A percentile compares a stretch with the other conserved stretches of the same genome.
These are phyloP conservation scores for Tortrix viridana DNA, from an alignment of 2,888 invertebrate genomes.

Conservation along the genomic window DNA sequence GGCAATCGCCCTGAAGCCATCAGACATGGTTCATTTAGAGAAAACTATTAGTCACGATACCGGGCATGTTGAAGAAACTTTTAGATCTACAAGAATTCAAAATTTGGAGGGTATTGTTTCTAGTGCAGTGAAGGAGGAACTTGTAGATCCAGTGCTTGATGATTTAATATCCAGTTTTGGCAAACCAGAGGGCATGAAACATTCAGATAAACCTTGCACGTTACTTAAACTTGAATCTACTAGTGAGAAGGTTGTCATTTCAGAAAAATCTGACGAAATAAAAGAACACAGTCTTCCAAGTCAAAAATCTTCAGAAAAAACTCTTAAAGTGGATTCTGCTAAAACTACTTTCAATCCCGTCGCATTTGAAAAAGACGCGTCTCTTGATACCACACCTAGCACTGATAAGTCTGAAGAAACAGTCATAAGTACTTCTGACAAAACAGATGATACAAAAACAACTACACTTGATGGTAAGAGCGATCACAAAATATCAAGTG, in stretches of 20 bases:
- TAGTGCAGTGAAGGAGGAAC: slow-evolving; percentile 13
- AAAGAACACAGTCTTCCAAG: neutral
- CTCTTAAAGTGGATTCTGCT: neutral
- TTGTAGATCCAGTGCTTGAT: slow-evolving; percentile 1
- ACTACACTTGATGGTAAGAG: slow-evolving; percentile 22
- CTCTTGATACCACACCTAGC: slow-evolving; percentile 30
- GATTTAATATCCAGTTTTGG: neutral
- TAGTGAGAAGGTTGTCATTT: no score
- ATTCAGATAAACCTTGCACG: neutral
- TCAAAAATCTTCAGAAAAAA: neutral
- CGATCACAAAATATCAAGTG: slow-evolving; percentile 6
- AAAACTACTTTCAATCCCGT: slow-evolving; percentile 7
- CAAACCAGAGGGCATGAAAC: neutral
- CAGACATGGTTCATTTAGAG: neutral
- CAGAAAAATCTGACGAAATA: neutral
- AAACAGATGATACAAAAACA: slow-evolving; percentile 30
- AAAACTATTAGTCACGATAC: no score
- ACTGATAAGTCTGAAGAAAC: slow-evolving; percentile 30
- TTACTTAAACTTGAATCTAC: no score
- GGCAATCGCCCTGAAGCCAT: slow-evolving; percentile 12
- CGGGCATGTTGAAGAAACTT: slow-evolving; percentile 1
- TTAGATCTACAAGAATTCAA: neutral
- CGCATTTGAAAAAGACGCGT: slow-evolving; percentile 21
- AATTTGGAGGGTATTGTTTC: slow-evolving; percentile 22
- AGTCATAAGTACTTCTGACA: slow-evolving; percentile 28